Conservation (phyloP, 2,888 invertebrate species). For the Philereme transversata region DNA sequence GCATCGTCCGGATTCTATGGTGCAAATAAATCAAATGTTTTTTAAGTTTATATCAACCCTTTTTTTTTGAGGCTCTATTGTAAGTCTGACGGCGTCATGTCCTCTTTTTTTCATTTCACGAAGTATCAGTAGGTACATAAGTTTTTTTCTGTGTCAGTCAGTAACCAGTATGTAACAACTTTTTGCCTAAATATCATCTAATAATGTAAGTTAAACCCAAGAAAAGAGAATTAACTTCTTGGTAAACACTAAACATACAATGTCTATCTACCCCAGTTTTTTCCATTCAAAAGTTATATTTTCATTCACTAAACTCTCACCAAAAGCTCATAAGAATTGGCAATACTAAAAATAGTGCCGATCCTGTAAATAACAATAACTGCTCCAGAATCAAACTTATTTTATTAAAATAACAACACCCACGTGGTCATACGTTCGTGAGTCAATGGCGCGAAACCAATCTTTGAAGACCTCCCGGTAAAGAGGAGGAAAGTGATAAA, state of each 20-base stretch:
- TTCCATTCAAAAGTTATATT: no score
- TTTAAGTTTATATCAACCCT: background rate
- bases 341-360: conserved; percentile 35
- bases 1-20: conserved; percentile 5
- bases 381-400: conserved; percentile 51
- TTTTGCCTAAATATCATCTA: no score
- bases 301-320: background rate
- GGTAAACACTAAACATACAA: no score
- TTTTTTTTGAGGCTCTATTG: background rate
- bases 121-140: no score
- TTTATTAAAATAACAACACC: conserved; percentile 69
- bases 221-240: no score
- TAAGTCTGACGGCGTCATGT: background rate
- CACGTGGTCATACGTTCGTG: conserved; percentile 63
- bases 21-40: conserved; percentile 16
- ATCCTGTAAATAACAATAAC: conserved; percentile 39
- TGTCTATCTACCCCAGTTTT: no score
- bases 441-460: conserved; percentile 55
- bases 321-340: conserved; percentile 27
- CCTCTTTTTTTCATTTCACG: no score
- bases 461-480: conserved; percentile 18
- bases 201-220: no score
- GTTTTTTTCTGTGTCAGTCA: background rate
- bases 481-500: background rate
- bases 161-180: no score